Evolutionary conservation across 2,797 vertebrate genomes (phyloP), one percentile per base, ranked within the genome.

Genomic region (Eupleurogrammus muticus): DNA sequence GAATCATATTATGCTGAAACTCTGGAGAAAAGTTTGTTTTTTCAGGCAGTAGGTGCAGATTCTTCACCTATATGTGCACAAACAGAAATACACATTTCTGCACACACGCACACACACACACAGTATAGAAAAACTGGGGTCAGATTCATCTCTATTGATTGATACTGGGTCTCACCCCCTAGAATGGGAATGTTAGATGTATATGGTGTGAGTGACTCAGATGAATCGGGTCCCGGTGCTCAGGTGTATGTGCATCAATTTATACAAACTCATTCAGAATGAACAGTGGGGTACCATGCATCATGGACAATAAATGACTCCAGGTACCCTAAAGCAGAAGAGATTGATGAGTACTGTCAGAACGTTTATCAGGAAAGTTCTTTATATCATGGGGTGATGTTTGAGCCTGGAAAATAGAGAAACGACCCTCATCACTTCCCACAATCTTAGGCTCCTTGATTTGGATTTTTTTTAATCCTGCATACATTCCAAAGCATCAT

Each of bases 341-440:
- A 76, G 81, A 87, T 34, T 49, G 73, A 87, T 81, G 80, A 77
- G 66, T 66, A 56, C 46, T 64, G 73, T 80, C 80, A 77, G 61
- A 52, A 49, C 69, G 79, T 83, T 86, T 90, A 77, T 73, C 77
- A 66, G 42, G n/a, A 75, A 80, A 80, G 73, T 84, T 84, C 67
- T n/a, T 54, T 2, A 81, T 75, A 66, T 54, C 24, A 17, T 59
- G 23, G 20, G 8, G 17, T 76, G 71, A 66, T 2, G 7, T 55
- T 21, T 42, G 28, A 40, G 20, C 17, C 21, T 73, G 66, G 42
- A 56, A 56, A 54, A 17, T 42, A 24, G 10, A n/a, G 14, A 63
- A 73, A 77, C 20, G 47, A 50, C 55, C 32, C 20, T 49, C 17
- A n/a, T 68, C 32, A 36, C 60, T 13, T 52, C 44, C 63, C 11